phyloP scores from a whole-genome alignment of 2,113 vertebrate species.

The Oncorhynchus gorbuscha region DNA sequence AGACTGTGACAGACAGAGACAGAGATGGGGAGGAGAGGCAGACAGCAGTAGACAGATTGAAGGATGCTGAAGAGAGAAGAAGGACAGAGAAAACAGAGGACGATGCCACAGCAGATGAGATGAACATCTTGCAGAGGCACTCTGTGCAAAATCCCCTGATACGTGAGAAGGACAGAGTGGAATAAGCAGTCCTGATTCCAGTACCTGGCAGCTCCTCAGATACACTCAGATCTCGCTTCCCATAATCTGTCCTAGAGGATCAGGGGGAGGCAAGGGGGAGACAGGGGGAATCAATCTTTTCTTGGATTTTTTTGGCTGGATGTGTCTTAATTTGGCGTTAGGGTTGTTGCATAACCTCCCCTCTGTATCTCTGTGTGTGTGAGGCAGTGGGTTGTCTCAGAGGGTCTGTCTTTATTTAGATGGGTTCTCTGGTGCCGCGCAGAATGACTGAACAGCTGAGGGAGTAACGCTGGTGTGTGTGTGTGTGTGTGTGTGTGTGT shows the following conservation, averaged over 20 bases:
- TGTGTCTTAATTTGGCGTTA: neutral
- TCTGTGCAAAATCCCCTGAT: no score
- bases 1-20: no score
- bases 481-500: constrained; percentile 2
- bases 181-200: neutral
- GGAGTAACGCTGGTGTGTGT: neutral
- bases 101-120: neutral
- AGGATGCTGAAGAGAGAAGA: no score
- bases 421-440: neutral
- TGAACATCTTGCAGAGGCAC: no score
- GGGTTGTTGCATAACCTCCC: neutral
- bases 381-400: neutral
- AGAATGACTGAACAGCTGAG: neutral
- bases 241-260: neutral
- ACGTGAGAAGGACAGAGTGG: neutral
- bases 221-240: neutral
- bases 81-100: neutral
- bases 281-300: neutral
- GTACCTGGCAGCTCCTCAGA: neutral
- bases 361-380: neutral
- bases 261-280: neutral
- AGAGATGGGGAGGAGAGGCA: no score
- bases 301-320: neutral
- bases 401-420: constrained; percentile 1
- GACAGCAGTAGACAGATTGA: no score